phyloP scores from a whole-genome alignment of 2,888 invertebrate species.

The Kuschelorhynchus macadamiae region DNA sequence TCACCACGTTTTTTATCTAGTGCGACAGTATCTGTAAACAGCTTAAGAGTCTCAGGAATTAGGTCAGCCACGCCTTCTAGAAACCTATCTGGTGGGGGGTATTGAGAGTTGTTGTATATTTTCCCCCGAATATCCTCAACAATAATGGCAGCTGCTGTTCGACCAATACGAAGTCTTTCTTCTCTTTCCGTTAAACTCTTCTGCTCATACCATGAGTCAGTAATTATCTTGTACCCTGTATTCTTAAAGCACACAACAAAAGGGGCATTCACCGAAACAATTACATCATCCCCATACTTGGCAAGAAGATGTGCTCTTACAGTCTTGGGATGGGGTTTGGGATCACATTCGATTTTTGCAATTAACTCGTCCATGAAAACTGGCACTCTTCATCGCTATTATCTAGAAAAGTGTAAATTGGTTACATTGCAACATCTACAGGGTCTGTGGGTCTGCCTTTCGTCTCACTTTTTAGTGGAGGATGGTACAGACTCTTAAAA shows the following conservation, averaged over 20 bases:
- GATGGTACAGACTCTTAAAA: background rate
- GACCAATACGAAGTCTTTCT: background rate
- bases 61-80: too few species aligned
- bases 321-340: constrained; percentile 4
- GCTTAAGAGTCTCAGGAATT: background rate
- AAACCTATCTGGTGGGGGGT: too few species aligned
- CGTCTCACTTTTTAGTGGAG: background rate
- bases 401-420: too few species aligned
- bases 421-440: background rate
- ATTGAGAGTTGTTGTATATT: too few species aligned
- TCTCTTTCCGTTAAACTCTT: background rate
- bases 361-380: background rate
- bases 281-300: constrained; percentile 4
- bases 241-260: too few species aligned
- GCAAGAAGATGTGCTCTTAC: too few species aligned
- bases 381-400: constrained; percentile 3
- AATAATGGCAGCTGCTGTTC: background rate
- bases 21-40: too few species aligned
- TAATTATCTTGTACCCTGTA: too few species aligned
- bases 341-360: background rate
- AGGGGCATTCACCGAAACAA: background rate
- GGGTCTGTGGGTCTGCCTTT: background rate
- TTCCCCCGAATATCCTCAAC: too few species aligned
- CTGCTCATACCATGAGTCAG: too few species aligned
- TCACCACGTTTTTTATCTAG: too few species aligned